Conservation (phyloP, 2,888 invertebrate genomes). For the Exocentrus adspersus region DNA sequence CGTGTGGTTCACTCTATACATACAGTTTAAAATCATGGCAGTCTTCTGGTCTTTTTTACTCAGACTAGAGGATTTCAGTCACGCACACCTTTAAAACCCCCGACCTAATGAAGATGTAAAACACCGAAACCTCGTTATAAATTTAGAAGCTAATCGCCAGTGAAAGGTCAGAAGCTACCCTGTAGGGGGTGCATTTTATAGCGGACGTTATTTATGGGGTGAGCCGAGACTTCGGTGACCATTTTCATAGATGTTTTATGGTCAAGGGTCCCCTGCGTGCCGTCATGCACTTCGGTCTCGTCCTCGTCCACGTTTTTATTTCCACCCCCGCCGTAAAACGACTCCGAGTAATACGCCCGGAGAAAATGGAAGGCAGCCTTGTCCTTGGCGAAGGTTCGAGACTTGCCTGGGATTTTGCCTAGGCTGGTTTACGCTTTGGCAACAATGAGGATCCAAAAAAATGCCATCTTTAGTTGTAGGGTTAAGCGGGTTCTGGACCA, state of each 20-base stretch:
- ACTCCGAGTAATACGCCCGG: background rate
- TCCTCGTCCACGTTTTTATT: constrained; percentile 28
- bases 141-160: background rate
- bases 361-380: background rate
- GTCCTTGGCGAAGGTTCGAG: background rate
- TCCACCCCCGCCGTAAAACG: constrained; percentile 25
- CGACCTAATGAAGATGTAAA: constrained; percentile 7
- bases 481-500: too few relatives aligned
- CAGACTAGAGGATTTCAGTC: background rate
- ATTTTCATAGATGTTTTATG: constrained; percentile 53
- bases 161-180: constrained; percentile 2
- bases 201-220: constrained; percentile 45
- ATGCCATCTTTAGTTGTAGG: too few relatives aligned
- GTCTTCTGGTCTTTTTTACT: too few relatives aligned
- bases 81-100: too few relatives aligned
- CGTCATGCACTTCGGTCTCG: constrained; percentile 36
- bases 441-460: too few relatives aligned
- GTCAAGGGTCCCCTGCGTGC: constrained; percentile 47
- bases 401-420: background rate
- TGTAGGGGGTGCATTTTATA: constrained; percentile 20
- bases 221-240: constrained; percentile 48
- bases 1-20: too few relatives aligned
- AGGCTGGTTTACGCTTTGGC: background rate
- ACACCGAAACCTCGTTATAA: background rate
- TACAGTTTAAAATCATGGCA: too few relatives aligned